Evolutionary conservation across 2,797 vertebrate genomes (phyloP), one percentile per base, ranked within the genome.

Genomic region (Melanogrammus aeglefinus): DNA sequence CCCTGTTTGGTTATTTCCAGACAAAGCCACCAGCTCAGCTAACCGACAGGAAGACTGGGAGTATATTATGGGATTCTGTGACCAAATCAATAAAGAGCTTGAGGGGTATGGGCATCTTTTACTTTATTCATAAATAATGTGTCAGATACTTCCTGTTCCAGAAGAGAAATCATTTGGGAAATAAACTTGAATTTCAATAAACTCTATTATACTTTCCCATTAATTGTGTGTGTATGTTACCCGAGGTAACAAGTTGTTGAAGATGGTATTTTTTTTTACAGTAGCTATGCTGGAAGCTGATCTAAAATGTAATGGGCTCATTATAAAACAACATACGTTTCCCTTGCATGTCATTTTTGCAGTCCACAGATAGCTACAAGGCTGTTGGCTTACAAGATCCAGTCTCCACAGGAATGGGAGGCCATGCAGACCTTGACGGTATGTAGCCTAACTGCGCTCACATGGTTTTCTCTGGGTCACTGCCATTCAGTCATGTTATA

Each of bases 391-490:
- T 96, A 98, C 89, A 99, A 99, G 93, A 96, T 98, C 89, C 97
- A 99, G 87, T 98, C 97, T 0, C 97, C 97, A 0, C 97, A 98
- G 90, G 97, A 99, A 90, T 99, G 97, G 97, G 97, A 99, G 84
- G 96, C 97, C 0, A 86, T 97, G 36, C 97, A 99, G 84, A 96
- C 96, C 39, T 90, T 99, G 85, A 97, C 94, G 87, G 97, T 99
- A 89, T 13, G 89, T 80, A 69, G 9, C 9, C n/a, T 69, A 8
- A 63, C 57, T 63, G 57, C 57, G 4, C 24, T 69, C 63, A 69
- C 63, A 69, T 27, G 63, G 9, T 29, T 24, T 27, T 27, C 63
- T 27, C 9, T 4, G 63, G 57, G 63, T 69, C 63, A 69, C 63
- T 69, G 63, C 63, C 63, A 27, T 24, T 27, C 63, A 21, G 24